Evolutionary conservation across 2,797 vertebrate genomes (phyloP), one percentile per base, ranked within the genome.

Genomic region (Rhodeus uyekii): DNA sequence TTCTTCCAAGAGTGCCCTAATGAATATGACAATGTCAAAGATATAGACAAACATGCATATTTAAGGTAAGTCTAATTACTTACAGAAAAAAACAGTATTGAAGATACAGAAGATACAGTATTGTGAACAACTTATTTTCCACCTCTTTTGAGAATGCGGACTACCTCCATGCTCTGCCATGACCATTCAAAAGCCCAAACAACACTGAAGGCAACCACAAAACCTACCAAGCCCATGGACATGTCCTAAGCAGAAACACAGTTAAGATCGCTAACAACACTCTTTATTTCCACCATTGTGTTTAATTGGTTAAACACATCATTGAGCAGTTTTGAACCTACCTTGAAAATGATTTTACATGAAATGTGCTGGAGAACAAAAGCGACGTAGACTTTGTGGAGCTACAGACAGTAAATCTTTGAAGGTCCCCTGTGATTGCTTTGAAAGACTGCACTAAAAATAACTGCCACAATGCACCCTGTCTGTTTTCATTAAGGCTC

Each of bases 1-100:
- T 61, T 95, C 96, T 92, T 99, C 97, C 85, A 99, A 86, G 44
- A 99, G 94, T 89, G 97, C 94, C 88, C 98, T 99, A 87, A 55
- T 64, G 90, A 85, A 83, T 86, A 81, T 64, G 81, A 88, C 3
- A 86, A 77, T 82, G 88, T 83, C 22, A 87, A 68, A 67, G 81
- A 34, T 78, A 60, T 13, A 60, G 27, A 3, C 36, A 73, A 67
- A 4, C 74, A 68, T 78, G 67, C 16, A 85, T 87, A 81, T 92
- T 53, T 53, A 39, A 36, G 27, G 19, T 76, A 36, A 5, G 4
- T 46, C 3, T 53, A 16, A 32, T 39, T 24, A 48, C 32, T 55
- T 24, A 69, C 36, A 42, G 55, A n/a, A n/a, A n/a, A n/a, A n/a
- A n/a, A n/a, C n/a, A n/a, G n/a, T n/a, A n/a, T n/a, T n/a, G n/a